A percentile compares a stretch with the other conserved stretches of the same genome.
These are phyloP conservation scores for Apis mellifera DNA, from an alignment of 1,140 invertebrate genomes.

Conservation along the genomic window DNA sequence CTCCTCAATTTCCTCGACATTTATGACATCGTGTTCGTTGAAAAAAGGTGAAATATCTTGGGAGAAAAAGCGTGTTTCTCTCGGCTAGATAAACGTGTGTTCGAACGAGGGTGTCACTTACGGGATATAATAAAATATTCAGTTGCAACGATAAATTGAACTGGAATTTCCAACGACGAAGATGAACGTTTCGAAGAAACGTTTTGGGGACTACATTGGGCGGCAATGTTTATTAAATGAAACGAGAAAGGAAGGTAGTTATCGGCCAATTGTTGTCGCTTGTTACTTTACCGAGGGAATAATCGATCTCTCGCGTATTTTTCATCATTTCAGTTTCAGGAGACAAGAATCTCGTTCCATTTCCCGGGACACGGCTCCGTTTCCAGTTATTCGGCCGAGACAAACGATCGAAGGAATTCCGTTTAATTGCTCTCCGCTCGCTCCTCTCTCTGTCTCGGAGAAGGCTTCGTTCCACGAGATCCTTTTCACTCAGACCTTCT, in stretches of 20 bases:
- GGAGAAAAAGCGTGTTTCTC: not conserved
- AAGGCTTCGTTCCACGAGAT: conserved; percentile 9
- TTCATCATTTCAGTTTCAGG: conserved; percentile 26
- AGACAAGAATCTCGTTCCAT: conserved; percentile 9
- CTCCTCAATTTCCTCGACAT: not conserved
- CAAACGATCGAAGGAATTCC: conserved; percentile 58
- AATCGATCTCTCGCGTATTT: not conserved
- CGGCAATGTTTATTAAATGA: not conserved
- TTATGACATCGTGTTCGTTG: not conserved
- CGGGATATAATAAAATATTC: not conserved
- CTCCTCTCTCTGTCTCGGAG: not conserved
- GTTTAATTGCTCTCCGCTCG: conserved; percentile 45
- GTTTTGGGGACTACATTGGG: not conserved
- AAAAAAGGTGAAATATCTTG: not conserved
- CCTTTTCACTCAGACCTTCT: conserved; percentile 27
- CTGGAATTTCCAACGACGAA: not conserved
- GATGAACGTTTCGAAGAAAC: not conserved
- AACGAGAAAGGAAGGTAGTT: not conserved
- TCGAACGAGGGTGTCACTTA: not conserved
- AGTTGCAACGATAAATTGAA: not conserved
- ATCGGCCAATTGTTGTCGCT: no score
- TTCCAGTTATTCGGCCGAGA: conserved; percentile 37
- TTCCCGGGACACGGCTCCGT: conserved; percentile 22
- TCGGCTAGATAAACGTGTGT: not conserved
- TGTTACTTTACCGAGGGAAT: not conserved